Evolutionary conservation across 2,797 vertebrate species (phyloP).

Genomic region (Carcharodon carcharias): DNA sequence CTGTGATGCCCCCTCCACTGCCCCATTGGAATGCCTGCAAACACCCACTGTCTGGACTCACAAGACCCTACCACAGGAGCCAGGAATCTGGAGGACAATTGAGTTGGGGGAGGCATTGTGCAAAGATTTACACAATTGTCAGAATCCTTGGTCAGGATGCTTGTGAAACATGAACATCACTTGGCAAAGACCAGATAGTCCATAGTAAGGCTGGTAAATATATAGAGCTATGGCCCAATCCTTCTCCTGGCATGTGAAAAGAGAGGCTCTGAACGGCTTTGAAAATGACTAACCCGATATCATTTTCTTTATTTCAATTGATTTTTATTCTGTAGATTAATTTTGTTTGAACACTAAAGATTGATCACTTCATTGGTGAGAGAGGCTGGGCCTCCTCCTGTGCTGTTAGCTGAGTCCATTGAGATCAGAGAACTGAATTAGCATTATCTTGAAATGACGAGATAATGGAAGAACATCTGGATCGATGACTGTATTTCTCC

Average conservation of each 20-base stretch:
- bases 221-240: not conserved
- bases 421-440: not conserved
- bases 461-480: not conserved
- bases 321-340: not conserved
- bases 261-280: not conserved
- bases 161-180: not conserved
- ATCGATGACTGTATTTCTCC: not conserved
- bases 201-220: not conserved
- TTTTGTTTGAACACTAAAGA: not conserved
- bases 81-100: not conserved
- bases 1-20: not conserved
- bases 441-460: not conserved
- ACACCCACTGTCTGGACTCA: not conserved
- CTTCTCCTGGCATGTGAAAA: not conserved
- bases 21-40: not conserved
- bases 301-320: not conserved
- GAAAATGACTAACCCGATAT: not conserved
- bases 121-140: not conserved
- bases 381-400: too few relatives aligned
- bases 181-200: not conserved
- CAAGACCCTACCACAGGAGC: not conserved
- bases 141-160: not conserved
- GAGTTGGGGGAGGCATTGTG: not conserved
- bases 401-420: not conserved
- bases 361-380: not conserved